Percentiles rank a stretch among this genome's conserved stretches.
phyloP scores from a whole-genome alignment of 2,113 vertebrate species.

The Chloroceryle aenea region DNA sequence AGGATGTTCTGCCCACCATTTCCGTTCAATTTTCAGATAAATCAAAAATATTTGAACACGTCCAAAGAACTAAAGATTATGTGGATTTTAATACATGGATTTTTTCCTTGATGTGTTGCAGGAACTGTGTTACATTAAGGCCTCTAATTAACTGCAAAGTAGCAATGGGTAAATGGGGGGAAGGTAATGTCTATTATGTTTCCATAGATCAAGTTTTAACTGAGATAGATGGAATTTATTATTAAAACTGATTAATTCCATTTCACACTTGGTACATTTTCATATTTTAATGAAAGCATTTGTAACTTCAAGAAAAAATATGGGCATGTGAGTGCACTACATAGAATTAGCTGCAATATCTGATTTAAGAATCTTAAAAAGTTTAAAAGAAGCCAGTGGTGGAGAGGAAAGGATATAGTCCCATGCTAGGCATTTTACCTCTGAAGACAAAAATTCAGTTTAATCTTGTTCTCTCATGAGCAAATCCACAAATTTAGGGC shows the following conservation, averaged over 20 bases:
- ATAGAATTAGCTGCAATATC: not conserved
- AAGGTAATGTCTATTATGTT: not conserved
- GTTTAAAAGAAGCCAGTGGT: not conserved
- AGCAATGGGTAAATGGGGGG: not conserved
- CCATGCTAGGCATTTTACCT: not conserved
- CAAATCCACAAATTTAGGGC: not conserved
- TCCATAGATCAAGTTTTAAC: slow-evolving; percentile 26
- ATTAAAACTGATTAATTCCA: slow-evolving; percentile 38
- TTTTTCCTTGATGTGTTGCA: not conserved
- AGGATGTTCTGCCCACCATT: not conserved
- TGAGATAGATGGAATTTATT: slow-evolving; percentile 29
- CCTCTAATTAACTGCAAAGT: slow-evolving; percentile 10
- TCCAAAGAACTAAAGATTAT: not conserved
- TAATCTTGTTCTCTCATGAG: not conserved
- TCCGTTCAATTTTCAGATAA: not conserved
- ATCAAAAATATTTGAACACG: not conserved
- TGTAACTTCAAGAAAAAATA: slow-evolving; percentile 4
- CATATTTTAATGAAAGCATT: slow-evolving; percentile 6
- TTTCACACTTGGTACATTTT: slow-evolving; percentile 25
- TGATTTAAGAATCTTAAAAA: not conserved
- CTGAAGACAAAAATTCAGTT: not conserved
- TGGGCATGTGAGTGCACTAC: not conserved
- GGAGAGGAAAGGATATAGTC: not conserved
- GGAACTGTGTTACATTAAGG: not conserved
- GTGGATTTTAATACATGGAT: not conserved